Percentiles rank a stretch among this genome's conserved stretches.
Conservation (phyloP, 2,113 vertebrate genomes). For the Ammodytes dubius region DNA sequence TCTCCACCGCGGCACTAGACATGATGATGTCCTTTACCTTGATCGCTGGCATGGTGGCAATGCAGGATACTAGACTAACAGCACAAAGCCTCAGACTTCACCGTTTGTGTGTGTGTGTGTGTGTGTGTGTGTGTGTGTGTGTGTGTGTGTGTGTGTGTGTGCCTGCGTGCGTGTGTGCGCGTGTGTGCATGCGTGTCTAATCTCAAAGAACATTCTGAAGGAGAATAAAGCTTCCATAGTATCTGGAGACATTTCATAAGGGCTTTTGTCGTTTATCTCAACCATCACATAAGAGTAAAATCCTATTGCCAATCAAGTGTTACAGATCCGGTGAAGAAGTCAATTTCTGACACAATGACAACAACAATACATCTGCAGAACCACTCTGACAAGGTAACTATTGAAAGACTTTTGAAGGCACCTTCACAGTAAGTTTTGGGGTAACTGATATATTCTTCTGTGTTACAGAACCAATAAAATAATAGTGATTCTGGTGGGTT, state of each 20-base stretch:
- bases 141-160: slow-evolving; percentile 25
- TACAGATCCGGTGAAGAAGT: background rate
- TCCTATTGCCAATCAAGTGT: background rate
- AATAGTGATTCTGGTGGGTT: background rate
- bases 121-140: slow-evolving; percentile 26
- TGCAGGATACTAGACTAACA: background rate
- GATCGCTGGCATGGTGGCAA: slow-evolving; percentile 6
- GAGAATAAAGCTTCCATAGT: slow-evolving; percentile 49
- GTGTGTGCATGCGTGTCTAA: slow-evolving; percentile 17
- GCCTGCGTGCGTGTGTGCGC: slow-evolving; percentile 20
- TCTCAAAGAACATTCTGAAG: slow-evolving; percentile 32
- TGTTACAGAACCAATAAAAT: background rate
- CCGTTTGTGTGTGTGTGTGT: slow-evolving; percentile 12
- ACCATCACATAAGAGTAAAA: slow-evolving; percentile 18
- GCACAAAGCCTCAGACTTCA: background rate
- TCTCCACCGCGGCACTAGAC: slow-evolving; percentile 11
- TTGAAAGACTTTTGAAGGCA: background rate
- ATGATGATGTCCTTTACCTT: slow-evolving; percentile 8
- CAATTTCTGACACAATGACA: slow-evolving; percentile 1
- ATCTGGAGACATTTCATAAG: slow-evolving; percentile 47
- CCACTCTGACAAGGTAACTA: background rate
- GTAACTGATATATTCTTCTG: background rate
- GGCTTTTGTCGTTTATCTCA: slow-evolving; percentile 33
- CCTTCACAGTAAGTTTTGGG: too few species aligned
- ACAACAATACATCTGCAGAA: background rate